A percentile compares a stretch with the other conserved stretches of the same genome.
phyloP scores from a whole-genome alignment of 2,888 invertebrate genomes.

The Ferrisia virgata region DNA sequence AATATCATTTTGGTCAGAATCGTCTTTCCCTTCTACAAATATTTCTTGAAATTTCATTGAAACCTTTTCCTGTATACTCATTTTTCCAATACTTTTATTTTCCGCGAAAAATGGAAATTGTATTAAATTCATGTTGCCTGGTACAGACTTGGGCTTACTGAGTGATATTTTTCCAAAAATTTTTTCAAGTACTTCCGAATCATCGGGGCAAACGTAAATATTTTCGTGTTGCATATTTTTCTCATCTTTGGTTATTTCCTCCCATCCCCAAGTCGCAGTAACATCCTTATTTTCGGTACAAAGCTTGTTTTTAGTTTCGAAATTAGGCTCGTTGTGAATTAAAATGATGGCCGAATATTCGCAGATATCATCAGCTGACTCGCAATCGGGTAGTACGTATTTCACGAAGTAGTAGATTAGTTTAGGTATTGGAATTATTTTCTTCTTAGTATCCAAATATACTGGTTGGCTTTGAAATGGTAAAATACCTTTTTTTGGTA shows the following conservation, averaged over 20 bases:
- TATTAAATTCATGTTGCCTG: background rate
- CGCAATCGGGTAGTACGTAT: background rate
- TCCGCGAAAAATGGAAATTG: background rate
- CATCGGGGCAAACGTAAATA: background rate
- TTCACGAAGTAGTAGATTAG: background rate
- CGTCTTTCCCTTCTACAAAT: too few species aligned
- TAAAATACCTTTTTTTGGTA: too few species aligned
- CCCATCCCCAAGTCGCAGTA: background rate
- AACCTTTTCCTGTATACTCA: too few species aligned
- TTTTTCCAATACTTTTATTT: too few species aligned
- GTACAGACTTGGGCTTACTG: background rate
- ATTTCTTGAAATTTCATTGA: too few species aligned
- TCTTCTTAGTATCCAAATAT: background rate
- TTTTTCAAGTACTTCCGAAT: background rate
- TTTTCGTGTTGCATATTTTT: background rate
- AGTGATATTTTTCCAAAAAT: background rate
- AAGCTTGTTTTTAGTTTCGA: background rate
- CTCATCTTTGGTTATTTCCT: background rate
- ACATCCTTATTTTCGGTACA: background rate
- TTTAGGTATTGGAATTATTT: background rate
- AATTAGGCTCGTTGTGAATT: background rate
- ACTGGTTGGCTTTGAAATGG: background rate
- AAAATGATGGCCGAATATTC: background rate
- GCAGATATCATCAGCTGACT: background rate
- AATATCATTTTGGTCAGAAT: too few species aligned